Base-by-base conservation (phyloP, 2,888 invertebrate species). In the Penaeus monodon region DNA sequence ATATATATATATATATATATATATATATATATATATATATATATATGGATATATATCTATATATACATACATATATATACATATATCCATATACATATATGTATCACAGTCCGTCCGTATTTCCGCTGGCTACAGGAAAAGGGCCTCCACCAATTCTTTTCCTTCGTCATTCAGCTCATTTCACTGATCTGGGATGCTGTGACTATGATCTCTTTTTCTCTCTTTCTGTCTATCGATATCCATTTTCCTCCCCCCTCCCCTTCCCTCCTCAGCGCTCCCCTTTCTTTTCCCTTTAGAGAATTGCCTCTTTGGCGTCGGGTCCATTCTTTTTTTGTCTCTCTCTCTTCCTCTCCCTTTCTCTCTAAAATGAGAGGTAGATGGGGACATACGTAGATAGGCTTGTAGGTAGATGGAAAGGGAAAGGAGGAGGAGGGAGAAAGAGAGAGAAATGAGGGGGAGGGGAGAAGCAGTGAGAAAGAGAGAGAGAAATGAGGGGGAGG, bases 341-440 rank as follows among this genome's bases (percentile, higher is more conserved):
- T 73, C 70, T 27, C 29, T 73, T 17, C 73, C 73, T 73, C 27
- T 20, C 27, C 14, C 29, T 73, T n/a, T 33, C 27, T 73, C 17
- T 17, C 73, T n/a, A 73, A 33, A 29, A 20, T 7, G 73, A 73
- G 73, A 73, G 27, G 73, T 17, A 78, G 78, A 78, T 57, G 57
- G 78, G 27, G 78, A 63, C 63, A 27, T 57, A 78, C 63, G 64
- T 57, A 78, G 78, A 78, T 57, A 78, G 78, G 64, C 49, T 63
- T 57, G 63, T 57, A 78, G 78, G 64, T 6, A 76, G 76, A 38
- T 38, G 44, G 76, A 76, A 49, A 38, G 76, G 14, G 76, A 76
- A 49, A 38, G 76, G 44, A 49, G 63, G 78, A 78, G 24, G 78
- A 78, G 78, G 63, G 57, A 78, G 78, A n/a, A 57, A 6, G 33